These are phyloP conservation scores for Hydrophis major DNA, from an alignment of 2,797 vertebrate genomes.

Conservation along the genomic window DNA sequence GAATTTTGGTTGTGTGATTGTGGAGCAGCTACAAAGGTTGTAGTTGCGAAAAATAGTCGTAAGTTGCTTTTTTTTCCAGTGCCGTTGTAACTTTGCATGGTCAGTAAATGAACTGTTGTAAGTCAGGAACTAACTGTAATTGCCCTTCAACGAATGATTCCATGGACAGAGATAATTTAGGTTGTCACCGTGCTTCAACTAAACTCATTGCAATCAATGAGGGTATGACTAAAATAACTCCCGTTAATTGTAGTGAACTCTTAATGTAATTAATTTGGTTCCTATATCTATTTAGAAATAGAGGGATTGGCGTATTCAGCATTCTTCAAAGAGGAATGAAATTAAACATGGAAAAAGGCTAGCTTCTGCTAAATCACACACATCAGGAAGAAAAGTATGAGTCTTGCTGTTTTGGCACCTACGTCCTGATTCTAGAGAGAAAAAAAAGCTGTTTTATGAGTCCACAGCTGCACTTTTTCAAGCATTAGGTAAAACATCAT, in stretches of 20 bases:
- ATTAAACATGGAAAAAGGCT: slow-evolving; percentile 36
- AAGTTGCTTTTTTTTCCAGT: background rate
- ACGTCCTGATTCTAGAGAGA: background rate
- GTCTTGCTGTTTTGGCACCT: background rate
- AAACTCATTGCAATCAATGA: background rate
- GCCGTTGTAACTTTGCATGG: background rate
- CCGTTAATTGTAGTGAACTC: background rate
- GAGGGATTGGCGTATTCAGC: background rate
- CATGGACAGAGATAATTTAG: slow-evolving; percentile 5
- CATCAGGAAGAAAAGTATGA: background rate
- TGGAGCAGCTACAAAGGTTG: too few species aligned
- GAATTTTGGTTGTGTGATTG: background rate
- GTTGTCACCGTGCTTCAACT: background rate
- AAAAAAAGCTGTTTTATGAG: background rate
- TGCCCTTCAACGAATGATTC: background rate
- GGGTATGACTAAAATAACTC: background rate
- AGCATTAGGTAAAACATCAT: too few species aligned
- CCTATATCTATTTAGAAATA: slow-evolving; percentile 19
- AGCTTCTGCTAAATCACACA: background rate
- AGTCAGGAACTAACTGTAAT: background rate
- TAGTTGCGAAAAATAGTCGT: background rate
- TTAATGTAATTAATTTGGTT: background rate
- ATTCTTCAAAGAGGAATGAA: background rate
- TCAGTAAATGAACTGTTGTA: background rate
- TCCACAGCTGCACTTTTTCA: background rate